phyloP scores from a whole-genome alignment of 2,888 invertebrate species.

The Temnothorax unifasciatus region DNA sequence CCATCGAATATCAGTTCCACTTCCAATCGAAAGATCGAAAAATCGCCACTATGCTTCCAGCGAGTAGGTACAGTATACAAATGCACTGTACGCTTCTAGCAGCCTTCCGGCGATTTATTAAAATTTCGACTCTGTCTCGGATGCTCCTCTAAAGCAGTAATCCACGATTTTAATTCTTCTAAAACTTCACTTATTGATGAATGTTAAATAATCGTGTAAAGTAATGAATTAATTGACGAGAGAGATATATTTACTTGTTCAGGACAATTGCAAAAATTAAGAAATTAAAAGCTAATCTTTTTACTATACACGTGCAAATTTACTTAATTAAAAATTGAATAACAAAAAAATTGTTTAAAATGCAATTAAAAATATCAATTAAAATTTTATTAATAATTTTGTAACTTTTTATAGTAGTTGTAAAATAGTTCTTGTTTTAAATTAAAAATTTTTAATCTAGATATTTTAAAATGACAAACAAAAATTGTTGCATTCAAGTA shows the following conservation, averaged over 20 bases:
- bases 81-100: constrained; percentile 11
- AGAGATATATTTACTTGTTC: background rate
- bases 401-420: background rate
- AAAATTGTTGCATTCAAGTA: background rate
- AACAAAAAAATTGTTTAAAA: background rate
- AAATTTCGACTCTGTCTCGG: constrained; percentile 14
- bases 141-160: background rate
- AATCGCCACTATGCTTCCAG: constrained; percentile 5
- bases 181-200: background rate
- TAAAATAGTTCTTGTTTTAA: background rate
- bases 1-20: background rate
- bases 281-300: background rate
- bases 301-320: background rate
- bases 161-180: background rate
- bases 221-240: background rate
- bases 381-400: background rate
- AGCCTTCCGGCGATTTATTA: constrained; percentile 27
- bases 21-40: constrained; percentile 26
- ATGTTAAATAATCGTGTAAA: background rate
- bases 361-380: background rate
- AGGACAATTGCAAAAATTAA: background rate
- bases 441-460: background rate
- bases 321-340: background rate
- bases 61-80: constrained; percentile 33
- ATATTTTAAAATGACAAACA: background rate